Evolutionary conservation across 2,113 vertebrate genomes (phyloP), one percentile per base, ranked within the genome.

Genomic region (Alosa alosa): DNA sequence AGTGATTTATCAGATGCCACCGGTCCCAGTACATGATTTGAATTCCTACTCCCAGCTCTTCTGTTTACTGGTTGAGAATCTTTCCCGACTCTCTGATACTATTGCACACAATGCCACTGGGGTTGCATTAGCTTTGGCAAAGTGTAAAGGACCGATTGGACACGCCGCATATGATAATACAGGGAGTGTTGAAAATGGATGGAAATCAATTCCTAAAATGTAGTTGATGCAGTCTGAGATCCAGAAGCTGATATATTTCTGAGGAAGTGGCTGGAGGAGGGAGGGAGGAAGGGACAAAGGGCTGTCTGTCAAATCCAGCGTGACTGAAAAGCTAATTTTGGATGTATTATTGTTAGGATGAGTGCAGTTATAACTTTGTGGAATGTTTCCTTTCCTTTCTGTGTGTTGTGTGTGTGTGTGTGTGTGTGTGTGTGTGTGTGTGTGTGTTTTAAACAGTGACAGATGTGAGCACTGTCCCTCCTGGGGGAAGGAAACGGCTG

Each of bases 341-440:
- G 72, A 36, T 36, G 72, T 75, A 75, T 39, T 75, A 31, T 75
- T 75, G 72, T 75, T 75, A 10, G 72, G 72, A 75, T 75, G 72
- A 75, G 31, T 75, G 15, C 41, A 15, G 46, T 36, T 44, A 50
- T 81, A 20, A 85, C 47, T 85, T 85, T 85, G 68, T 81, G 75
- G 84, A 81, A 81, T 49, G 57, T 9, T 83, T 83, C 8, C 52
- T 10, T 41, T 41, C 4, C 41, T 4, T 1, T 41, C 1, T 41
- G 41, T 41, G 41, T 41, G 41, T 41, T 52, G 13, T 52, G 50
- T 25, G 31, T 82, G 81, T 52, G 50, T 52, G 50, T 52, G 50
- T 52, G 50, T 52, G 50, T 52, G 50, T 52, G 50, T 52, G 50
- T 52, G 50, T 72, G 25, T 68, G 60, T 68, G 60, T 36, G 68